A percentile compares a stretch with the other conserved stretches of the same genome.
Evolutionary conservation across 2,888 invertebrate species (phyloP).

Genomic region (Gibbula magus): DNA sequence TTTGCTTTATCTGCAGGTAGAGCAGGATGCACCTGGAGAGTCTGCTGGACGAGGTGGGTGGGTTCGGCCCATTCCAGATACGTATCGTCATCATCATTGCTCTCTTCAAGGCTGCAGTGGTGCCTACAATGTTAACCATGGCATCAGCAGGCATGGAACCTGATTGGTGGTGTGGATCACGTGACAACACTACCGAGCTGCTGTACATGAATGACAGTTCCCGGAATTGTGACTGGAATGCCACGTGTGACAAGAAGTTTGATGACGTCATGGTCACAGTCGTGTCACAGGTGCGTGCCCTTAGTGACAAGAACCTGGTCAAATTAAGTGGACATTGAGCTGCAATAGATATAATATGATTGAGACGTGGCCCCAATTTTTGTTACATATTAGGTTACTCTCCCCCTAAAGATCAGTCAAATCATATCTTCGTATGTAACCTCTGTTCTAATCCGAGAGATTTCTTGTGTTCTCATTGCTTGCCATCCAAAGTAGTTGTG

Average conservation of each 20-base stretch:
- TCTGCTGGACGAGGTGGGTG: constrained; percentile 4
- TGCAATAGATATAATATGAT: too few relatives aligned
- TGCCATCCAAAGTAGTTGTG: too few relatives aligned
- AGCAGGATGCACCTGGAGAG: constrained; percentile 8
- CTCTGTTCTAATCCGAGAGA: too few relatives aligned
- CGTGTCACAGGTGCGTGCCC: not conserved
- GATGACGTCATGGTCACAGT: not conserved
- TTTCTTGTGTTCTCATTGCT: too few relatives aligned
- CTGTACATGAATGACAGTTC: not conserved
- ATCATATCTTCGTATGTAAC: too few relatives aligned
- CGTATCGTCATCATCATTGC: not conserved
- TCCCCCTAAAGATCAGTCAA: too few relatives aligned
- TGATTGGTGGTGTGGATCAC: constrained; percentile 15
- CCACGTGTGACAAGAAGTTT: not conserved
- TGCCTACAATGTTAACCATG: constrained; percentile 3
- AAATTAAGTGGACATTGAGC: too few relatives aligned
- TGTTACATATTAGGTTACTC: too few relatives aligned
- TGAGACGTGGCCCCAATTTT: too few relatives aligned
- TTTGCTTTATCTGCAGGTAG: too few relatives aligned
- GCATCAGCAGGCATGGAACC: constrained; percentile 19
- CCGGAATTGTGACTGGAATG: not conserved
- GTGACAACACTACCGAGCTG: not conserved
- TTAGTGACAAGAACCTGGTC: too few relatives aligned
- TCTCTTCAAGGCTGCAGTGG: not conserved
- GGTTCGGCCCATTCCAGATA: constrained; percentile 2